phyloP scores from a whole-genome alignment of 2,888 invertebrate genomes.

The Heterodera filipjevi region DNA sequence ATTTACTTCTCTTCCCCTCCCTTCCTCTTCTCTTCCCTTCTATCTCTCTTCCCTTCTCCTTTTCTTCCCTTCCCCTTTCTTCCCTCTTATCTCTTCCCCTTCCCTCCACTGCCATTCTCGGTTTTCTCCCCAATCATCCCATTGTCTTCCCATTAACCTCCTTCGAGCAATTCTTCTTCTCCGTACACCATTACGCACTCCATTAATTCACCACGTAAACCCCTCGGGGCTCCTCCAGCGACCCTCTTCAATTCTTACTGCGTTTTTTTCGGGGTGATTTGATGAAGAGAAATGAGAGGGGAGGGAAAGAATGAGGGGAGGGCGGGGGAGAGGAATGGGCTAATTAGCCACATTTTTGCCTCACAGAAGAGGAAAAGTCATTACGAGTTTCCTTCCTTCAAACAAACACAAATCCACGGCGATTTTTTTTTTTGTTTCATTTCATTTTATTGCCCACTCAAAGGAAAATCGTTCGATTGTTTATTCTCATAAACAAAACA shows the following conservation, averaged over 20 bases:
- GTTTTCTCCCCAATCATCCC: background rate
- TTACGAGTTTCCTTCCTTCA: background rate
- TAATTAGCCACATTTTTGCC: slow-evolving; percentile 10
- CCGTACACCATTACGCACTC: background rate
- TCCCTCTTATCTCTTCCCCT: background rate
- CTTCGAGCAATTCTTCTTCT: background rate
- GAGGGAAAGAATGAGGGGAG: background rate
- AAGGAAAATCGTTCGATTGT: background rate
- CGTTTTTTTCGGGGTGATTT: slow-evolving; percentile 1
- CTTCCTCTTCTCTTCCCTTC: no score
- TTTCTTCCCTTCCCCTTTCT: background rate
- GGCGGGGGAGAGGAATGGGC: background rate
- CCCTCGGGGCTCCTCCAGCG: background rate
- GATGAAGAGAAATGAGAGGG: slow-evolving; percentile 7
- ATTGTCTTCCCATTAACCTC: slow-evolving; percentile 10
- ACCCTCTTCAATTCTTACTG: background rate
- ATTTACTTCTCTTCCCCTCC: no score
- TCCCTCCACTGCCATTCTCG: background rate
- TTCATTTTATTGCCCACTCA: background rate
- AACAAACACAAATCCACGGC: no score
- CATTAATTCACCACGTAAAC: slow-evolving; percentile 7
- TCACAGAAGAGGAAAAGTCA: background rate
- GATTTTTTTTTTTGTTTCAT: no score
- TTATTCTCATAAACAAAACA: background rate
- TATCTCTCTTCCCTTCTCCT: background rate